Conservation (phyloP, 2,888 invertebrate genomes). For the Anarsia innoxiella region DNA sequence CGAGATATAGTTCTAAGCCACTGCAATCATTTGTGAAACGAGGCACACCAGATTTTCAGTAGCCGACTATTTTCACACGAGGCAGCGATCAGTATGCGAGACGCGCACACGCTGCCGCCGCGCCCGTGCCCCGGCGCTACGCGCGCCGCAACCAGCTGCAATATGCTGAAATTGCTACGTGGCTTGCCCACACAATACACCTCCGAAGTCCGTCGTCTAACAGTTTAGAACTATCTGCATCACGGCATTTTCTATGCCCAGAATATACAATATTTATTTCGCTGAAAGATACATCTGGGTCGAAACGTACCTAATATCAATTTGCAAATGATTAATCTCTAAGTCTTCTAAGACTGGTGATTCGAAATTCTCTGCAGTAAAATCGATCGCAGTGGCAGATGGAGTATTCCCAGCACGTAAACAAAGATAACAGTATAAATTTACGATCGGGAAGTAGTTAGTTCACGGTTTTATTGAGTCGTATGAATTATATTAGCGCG, state of each 20-base stretch:
- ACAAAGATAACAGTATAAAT: slow-evolving; percentile 41
- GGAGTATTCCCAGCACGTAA: slow-evolving; percentile 38
- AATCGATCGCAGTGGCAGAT: slow-evolving; percentile 9
- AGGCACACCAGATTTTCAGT: no score
- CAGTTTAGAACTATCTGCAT: slow-evolving; percentile 8
- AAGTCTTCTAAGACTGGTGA: background rate
- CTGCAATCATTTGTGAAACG: no score
- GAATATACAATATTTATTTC: slow-evolving; percentile 11
- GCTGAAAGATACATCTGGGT: no score
- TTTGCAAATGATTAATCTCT: slow-evolving; percentile 6
- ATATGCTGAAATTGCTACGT: slow-evolving; percentile 67
- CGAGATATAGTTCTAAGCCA: no score
- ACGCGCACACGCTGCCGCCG: slow-evolving; percentile 38
- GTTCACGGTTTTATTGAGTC: slow-evolving; percentile 43
- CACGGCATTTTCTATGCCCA: slow-evolving; percentile 4
- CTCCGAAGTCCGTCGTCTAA: slow-evolving; percentile 10
- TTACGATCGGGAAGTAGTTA: slow-evolving; percentile 43
- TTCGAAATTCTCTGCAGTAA: slow-evolving; percentile 5
- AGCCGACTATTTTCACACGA: no score
- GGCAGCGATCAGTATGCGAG: slow-evolving; percentile 57
- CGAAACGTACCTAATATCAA: no score
- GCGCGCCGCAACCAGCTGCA: slow-evolving; percentile 49
- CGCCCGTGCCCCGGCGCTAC: slow-evolving; percentile 33
- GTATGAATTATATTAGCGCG: slow-evolving; percentile 38
- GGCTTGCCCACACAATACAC: slow-evolving; percentile 42